phyloP scores from a whole-genome alignment of 2,797 vertebrate genomes.

The Apodemus agrarius region DNA sequence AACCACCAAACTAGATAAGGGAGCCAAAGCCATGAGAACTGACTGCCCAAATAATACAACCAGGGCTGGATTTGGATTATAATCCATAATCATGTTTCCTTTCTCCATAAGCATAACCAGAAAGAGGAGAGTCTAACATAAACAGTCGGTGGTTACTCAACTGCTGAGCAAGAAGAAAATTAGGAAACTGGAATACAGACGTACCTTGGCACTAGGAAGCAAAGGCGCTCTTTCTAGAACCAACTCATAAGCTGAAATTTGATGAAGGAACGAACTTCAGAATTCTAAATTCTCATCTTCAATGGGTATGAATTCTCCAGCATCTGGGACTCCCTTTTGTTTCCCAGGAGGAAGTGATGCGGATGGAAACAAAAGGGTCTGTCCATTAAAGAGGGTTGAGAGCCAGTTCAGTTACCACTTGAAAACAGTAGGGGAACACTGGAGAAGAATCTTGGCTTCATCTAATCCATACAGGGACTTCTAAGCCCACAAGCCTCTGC shows the following conservation, averaged over 20 bases:
- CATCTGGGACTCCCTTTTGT: neutral
- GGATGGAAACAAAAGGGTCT: neutral
- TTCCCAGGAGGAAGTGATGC: neutral
- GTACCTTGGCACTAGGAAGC: neutral
- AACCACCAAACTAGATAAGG: neutral
- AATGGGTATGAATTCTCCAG: neutral
- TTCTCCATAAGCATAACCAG: neutral
- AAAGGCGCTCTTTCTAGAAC: neutral
- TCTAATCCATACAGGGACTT: neutral
- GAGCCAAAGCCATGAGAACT: neutral
- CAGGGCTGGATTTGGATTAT: neutral
- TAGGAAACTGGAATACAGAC: neutral
- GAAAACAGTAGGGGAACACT: neutral
- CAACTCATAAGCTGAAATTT: neutral
- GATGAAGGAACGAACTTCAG: neutral
- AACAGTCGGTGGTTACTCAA: fast-evolving
- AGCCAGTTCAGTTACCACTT: neutral
- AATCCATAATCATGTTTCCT: neutral
- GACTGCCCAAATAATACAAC: too few species aligned
- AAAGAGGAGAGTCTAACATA: neutral
- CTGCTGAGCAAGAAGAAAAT: neutral
- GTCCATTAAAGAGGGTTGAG: neutral
- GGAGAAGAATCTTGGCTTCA: neutral
- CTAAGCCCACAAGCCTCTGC: neutral
- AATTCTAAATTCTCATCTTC: neutral